Conservation (phyloP, 2,888 invertebrate species). For the Brenthis daphne region DNA sequence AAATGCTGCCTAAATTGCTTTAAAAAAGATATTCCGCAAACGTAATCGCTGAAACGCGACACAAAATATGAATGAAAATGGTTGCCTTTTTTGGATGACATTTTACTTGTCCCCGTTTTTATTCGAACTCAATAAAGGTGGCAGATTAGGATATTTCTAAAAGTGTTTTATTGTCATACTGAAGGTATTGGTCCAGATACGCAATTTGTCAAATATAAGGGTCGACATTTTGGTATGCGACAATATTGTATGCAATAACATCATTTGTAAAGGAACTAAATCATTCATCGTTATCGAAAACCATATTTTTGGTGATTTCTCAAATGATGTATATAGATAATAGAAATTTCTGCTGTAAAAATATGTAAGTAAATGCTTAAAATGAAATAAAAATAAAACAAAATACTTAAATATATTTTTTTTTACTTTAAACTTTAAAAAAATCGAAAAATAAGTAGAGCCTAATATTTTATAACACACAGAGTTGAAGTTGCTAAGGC, state of each 20-base stretch:
- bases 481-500: too few relatives aligned
- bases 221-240: constrained; percentile 15
- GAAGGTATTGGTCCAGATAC: constrained; percentile 4
- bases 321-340: not conserved
- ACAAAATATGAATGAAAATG: constrained; percentile 68
- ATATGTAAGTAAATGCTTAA: not conserved
- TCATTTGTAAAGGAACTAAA: constrained; percentile 3
- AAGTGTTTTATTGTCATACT: constrained; percentile 28
- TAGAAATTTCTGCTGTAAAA: not conserved
- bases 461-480: not conserved
- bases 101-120: constrained; percentile 59
- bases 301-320: constrained; percentile 3
- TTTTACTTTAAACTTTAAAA: too few relatives aligned
- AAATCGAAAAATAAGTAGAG: not conserved
- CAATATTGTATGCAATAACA: constrained; percentile 9
- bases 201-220: constrained; percentile 19
- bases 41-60: constrained; percentile 63
- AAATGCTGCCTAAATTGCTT: constrained; percentile 66
- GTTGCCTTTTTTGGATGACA: constrained; percentile 43
- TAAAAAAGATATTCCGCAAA: constrained; percentile 64
- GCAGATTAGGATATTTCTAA: constrained; percentile 51
- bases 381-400: too few relatives aligned
- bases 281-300: constrained; percentile 8
- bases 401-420: too few relatives aligned
- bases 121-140: constrained; percentile 47